These are phyloP conservation scores for Idaea biselata DNA, from an alignment of 2,888 invertebrate species.

Conservation along the genomic window DNA sequence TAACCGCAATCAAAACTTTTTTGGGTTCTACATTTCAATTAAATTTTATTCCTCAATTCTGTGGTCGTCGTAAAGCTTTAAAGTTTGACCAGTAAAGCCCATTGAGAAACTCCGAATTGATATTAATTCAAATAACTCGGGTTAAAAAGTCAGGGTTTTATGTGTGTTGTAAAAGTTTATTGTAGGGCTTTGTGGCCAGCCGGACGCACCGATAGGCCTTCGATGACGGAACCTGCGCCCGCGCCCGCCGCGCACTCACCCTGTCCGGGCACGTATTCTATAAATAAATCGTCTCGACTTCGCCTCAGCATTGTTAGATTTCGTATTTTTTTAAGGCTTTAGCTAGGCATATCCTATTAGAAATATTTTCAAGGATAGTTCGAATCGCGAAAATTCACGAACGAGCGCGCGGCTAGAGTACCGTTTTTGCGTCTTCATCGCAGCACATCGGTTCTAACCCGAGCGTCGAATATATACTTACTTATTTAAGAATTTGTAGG, in stretches of 20 bases:
- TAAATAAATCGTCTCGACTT: no score
- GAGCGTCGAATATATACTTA: no score
- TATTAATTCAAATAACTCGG: conserved; percentile 81
- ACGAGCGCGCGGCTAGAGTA: no score
- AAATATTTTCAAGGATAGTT: no score
- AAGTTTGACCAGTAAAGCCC: conserved; percentile 80
- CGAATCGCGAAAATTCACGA: no score
- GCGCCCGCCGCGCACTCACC: conserved; percentile 24
- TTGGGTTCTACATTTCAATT: conserved; percentile 78
- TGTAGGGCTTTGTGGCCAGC: conserved; percentile 77
- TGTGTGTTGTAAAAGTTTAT: conserved; percentile 79
- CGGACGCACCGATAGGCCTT: conserved; percentile 75
- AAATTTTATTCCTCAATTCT: conserved; percentile 79
- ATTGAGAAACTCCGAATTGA: conserved; percentile 80
- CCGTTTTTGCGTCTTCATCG: no score
- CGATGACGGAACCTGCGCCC: conserved; percentile 58
- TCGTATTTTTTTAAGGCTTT: no score
- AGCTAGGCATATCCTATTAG: no score
- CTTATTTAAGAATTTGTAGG: no score
- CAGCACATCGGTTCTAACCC: no score
- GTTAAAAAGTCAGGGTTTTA: conserved; percentile 81
- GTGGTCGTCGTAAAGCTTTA: conserved; percentile 78
- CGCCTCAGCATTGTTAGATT: no score
- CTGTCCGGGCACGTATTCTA: background rate
- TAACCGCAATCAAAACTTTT: conserved; percentile 75